Conservation (phyloP, 2,113 vertebrate species). For the Ceuthmochares aereus region DNA sequence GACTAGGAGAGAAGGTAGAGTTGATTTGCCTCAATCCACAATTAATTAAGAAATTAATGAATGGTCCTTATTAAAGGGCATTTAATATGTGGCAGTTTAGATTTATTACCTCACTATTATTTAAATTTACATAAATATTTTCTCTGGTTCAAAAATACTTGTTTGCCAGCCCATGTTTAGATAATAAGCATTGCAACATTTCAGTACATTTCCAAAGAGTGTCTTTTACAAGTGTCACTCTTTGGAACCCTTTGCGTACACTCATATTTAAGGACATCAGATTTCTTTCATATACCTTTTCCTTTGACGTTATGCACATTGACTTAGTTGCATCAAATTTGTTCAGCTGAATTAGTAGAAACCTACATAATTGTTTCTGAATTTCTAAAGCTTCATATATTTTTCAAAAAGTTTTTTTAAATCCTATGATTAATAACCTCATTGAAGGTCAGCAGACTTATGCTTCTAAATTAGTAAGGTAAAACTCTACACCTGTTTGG, state of each 20-base stretch:
- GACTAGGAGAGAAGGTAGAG: neutral
- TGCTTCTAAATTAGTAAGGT: neutral
- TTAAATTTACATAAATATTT: neutral
- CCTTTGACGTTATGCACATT: neutral
- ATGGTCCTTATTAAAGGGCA: neutral
- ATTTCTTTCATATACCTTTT: neutral
- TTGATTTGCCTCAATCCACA: neutral
- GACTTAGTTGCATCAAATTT: neutral
- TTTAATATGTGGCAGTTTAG: neutral
- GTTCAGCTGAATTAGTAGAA: neutral
- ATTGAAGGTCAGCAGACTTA: neutral
- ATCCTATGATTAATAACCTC: neutral
- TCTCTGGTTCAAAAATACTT: neutral
- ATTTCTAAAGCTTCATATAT: neutral
- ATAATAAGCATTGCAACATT: neutral
- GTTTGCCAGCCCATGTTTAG: neutral
- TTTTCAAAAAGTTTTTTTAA: neutral
- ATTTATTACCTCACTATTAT: neutral
- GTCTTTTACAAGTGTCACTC: neutral
- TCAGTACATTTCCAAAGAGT: neutral
- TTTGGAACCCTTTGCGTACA: accelerated
- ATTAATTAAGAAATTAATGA: neutral
- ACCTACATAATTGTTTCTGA: neutral
- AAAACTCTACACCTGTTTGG: neutral
- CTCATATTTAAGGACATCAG: accelerated